Conservation (phyloP, 2,113 vertebrate genomes). For the Merops nubicus region DNA sequence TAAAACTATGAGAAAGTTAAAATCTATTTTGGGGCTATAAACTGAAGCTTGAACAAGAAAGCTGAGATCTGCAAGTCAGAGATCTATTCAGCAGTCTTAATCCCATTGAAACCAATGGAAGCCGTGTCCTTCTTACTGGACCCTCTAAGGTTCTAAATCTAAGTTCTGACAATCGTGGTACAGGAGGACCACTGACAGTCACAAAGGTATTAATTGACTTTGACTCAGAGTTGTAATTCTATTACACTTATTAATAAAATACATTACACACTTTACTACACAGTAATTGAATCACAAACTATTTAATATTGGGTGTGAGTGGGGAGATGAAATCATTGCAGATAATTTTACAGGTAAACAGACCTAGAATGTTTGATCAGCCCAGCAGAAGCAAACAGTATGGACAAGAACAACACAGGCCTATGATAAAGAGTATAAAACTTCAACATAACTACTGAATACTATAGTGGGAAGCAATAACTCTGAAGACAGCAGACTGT, state of each 20-base stretch:
- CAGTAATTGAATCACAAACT: not conserved
- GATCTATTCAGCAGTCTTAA: not conserved
- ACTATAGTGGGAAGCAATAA: not conserved
- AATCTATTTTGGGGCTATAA: not conserved
- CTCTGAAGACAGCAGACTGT: not conserved
- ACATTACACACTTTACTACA: not conserved
- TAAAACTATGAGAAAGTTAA: not conserved
- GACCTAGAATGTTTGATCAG: not conserved
- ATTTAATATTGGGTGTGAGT: not conserved
- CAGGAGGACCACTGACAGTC: not conserved
- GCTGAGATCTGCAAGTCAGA: not conserved
- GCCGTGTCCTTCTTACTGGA: not conserved
- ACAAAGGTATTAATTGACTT: not conserved
- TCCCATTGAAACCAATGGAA: not conserved
- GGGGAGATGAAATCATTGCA: not conserved
- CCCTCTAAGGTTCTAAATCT: not conserved
- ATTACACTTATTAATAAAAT: not conserved
- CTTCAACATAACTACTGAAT: not conserved
- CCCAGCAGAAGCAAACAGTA: rapidly evolving
- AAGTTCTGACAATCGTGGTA: not conserved
- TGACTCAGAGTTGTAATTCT: not conserved
- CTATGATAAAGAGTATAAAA: not conserved
- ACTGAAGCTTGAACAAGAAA: not conserved
- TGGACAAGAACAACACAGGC: not conserved
- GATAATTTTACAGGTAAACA: not conserved